Evolutionary conservation across 2,888 invertebrate genomes (phyloP).

Genomic region (Diarsia brunnea): DNA sequence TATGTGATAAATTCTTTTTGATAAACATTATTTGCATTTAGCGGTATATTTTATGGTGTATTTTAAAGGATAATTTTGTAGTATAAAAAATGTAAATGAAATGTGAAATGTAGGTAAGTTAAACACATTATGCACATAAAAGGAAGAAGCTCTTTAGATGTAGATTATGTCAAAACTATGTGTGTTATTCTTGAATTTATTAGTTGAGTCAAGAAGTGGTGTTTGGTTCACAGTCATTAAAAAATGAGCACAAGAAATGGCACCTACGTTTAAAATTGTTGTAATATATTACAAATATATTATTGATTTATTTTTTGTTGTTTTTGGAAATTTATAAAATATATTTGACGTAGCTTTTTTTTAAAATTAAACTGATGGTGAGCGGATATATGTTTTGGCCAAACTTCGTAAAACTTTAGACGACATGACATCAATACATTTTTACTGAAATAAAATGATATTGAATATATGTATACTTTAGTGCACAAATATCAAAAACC

Average conservation of each 20-base stretch:
- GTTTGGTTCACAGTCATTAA: constrained; percentile 64
- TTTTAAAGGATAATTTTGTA: constrained; percentile 55
- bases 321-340: constrained; percentile 41
- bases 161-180: constrained; percentile 65
- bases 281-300: constrained; percentile 48
- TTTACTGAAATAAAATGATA: constrained; percentile 10
- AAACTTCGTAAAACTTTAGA: constrained; percentile 16
- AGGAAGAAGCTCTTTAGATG: constrained; percentile 65
- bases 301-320: constrained; percentile 47
- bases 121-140: constrained; percentile 66
- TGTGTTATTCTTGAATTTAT: constrained; percentile 65
- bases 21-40: constrained; percentile 74
- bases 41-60: constrained; percentile 65
- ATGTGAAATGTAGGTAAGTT: constrained; percentile 68
- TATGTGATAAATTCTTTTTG: constrained; percentile 72
- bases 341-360: constrained; percentile 41
- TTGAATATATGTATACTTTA: constrained; percentile 4
- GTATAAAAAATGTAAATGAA: constrained; percentile 73
- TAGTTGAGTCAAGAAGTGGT: constrained; percentile 66
- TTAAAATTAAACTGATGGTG: constrained; percentile 57
- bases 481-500: constrained; percentile 35
- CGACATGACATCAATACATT: constrained; percentile 16
- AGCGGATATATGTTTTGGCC: constrained; percentile 22
- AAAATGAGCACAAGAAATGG: constrained; percentile 70
- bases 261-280: constrained; percentile 56